These are phyloP conservation scores for Psilanteris sp. DNA, from an alignment of 1,140 invertebrate genomes.

Conservation along the genomic window DNA sequence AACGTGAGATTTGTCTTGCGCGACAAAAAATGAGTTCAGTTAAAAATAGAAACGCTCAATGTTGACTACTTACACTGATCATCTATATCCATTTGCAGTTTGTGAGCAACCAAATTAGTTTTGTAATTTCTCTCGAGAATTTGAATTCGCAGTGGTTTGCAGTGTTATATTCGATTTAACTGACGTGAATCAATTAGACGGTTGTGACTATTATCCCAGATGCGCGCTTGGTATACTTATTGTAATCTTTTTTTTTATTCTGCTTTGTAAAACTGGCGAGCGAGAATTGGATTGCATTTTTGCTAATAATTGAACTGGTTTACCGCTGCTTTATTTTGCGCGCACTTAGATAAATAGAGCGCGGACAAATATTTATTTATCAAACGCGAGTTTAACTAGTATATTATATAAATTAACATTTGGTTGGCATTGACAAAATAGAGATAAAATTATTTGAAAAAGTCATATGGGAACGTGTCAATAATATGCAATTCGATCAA, in stretches of 20 bases:
- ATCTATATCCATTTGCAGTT: constrained; percentile 62
- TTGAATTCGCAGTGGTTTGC: constrained; percentile 41
- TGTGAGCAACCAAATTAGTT: constrained; percentile 59
- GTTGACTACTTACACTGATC: constrained; percentile 52
- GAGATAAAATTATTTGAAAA: too few species aligned
- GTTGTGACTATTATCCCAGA: constrained; percentile 33
- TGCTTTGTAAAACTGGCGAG: neutral
- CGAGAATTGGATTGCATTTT: too few species aligned
- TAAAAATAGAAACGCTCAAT: constrained; percentile 37
- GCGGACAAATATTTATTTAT: too few species aligned
- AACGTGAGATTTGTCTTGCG: constrained; percentile 5
- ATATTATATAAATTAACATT: too few species aligned
- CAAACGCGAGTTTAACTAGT: too few species aligned
- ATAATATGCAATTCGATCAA: too few species aligned
- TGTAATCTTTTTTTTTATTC: constrained; percentile 11
- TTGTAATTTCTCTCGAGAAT: constrained; percentile 62
- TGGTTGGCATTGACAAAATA: too few species aligned
- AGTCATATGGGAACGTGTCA: too few species aligned
- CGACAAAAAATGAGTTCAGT: constrained; percentile 23
- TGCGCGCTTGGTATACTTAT: constrained; percentile 6
- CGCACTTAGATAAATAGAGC: too few species aligned
- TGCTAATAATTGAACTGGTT: too few species aligned
- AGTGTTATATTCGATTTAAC: constrained; percentile 27
- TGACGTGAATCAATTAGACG: constrained; percentile 49
- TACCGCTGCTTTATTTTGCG: too few species aligned